phyloP scores from a whole-genome alignment of 2,888 invertebrate genomes.

The Phasia obesa region DNA sequence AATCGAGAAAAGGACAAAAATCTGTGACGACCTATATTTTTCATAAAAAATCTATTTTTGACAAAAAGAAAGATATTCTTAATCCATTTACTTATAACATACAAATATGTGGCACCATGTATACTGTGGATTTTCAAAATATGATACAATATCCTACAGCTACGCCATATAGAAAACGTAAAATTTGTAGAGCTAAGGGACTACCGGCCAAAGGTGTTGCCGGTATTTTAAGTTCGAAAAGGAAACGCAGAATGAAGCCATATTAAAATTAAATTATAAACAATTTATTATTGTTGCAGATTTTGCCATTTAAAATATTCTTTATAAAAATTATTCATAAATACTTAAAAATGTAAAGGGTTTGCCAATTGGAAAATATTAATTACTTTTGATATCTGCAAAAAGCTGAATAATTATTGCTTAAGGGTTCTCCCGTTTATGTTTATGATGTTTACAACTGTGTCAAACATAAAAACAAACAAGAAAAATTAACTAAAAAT shows the following conservation, averaged over 20 bases:
- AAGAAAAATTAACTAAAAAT: too few species aligned
- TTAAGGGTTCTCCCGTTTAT: too few species aligned
- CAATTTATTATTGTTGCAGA: not conserved
- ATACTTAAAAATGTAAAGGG: too few species aligned
- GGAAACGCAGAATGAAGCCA: slow-evolving; percentile 57
- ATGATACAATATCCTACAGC: slow-evolving; percentile 85
- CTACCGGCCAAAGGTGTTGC: slow-evolving; percentile 87
- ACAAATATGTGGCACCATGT: slow-evolving; percentile 88
- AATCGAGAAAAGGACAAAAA: too few species aligned
- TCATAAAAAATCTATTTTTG: too few species aligned
- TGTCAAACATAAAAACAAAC: too few species aligned
- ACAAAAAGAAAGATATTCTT: not conserved
- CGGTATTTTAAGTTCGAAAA: slow-evolving; percentile 82
- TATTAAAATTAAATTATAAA: slow-evolving; percentile 21
- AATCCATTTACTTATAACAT: slow-evolving; percentile 83
- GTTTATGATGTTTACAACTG: too few species aligned
- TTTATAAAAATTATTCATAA: too few species aligned
- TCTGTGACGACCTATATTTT: too few species aligned
- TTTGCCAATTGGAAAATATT: too few species aligned
- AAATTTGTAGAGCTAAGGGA: slow-evolving; percentile 85
- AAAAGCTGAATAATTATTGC: too few species aligned
- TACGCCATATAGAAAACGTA: slow-evolving; percentile 83
- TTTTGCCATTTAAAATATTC: not conserved
- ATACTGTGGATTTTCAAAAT: slow-evolving; percentile 87
- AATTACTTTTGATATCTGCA: too few species aligned